Base-by-base conservation (phyloP, 2,888 invertebrate genomes). In the Drosophila sordidula region DNA sequence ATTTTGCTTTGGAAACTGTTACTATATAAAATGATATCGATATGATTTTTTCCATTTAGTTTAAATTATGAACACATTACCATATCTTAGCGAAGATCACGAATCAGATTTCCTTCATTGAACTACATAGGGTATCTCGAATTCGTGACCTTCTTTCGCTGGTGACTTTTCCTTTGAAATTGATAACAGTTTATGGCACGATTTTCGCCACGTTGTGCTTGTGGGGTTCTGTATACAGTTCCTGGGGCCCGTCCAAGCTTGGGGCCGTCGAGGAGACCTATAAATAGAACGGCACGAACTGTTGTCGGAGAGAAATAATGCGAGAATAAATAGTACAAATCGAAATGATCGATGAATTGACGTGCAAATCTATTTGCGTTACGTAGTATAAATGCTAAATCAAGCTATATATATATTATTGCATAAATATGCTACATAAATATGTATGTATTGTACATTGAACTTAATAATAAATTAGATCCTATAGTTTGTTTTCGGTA, bases 331-430 rank as follows among this genome's bases (percentile, higher is more conserved):
- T 66, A 65, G 14, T 42, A 65, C 66, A 41, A 59, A 50, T 36
- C 26, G 57, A 46, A 56, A 72, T 87, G 88, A 87, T 82, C 88
- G 81, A 82, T 80, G 81, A 47, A 80, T 74, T 59, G 74, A 58
- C 39, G 64, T 61, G 67, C 58, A 68, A 75, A 70, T 79, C 58
- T 42, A 38, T 57, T 58, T 8, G 46, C 36, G 45, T 44, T 57
- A 45, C 36, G 36, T 61, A 32, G 34, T 57, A 42, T 36, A 54
- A 54, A 57, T 62, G 64, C 34, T 52, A 51, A 34, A 47, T 55
- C 58, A 61, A 68, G 51, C 50, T 66, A 66, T 44, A 58, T 64
- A 18, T 57, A 58, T 64, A 11, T 49, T 59, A 69, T 75, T 70
- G 61, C 64, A 69, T 78, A 62, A 65, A 62, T 78, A 62, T 75